Evolutionary conservation across 2,797 vertebrate genomes (phyloP).

Genomic region (Alauda arvensis): DNA sequence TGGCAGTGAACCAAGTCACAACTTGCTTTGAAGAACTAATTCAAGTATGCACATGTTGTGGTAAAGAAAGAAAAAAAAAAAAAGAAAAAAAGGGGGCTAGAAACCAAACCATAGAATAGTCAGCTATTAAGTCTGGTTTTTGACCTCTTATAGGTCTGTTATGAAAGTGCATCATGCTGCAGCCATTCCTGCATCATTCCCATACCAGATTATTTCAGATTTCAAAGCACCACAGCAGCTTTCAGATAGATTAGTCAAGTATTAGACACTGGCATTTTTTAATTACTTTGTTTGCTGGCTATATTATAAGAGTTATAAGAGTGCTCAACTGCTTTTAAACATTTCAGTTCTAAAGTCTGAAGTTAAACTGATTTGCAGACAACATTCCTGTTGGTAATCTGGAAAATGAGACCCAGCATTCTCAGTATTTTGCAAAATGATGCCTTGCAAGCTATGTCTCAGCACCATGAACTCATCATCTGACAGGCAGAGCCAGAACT

Average conservation of each 20-base stretch:
- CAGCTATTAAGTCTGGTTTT: neutral
- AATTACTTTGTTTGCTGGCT: neutral
- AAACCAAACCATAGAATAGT: neutral
- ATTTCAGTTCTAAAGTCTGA: neutral
- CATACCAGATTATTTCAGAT: neutral
- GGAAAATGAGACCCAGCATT: neutral
- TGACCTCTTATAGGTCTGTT: neutral
- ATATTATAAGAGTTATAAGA: neutral
- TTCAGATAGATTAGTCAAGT: neutral
- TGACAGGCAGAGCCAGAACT: neutral
- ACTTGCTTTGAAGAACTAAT: neutral
- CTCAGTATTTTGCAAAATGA: neutral
- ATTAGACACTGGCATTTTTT: neutral
- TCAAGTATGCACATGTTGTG: neutral
- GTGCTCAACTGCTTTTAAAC: neutral
- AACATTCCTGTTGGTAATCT: neutral
- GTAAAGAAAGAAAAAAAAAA: neutral
- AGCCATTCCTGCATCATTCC: neutral
- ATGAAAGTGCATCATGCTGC: neutral
- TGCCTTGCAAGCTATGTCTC: neutral
- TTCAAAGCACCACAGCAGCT: neutral
- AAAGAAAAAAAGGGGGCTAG: neutral
- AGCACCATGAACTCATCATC: neutral
- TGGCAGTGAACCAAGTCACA: neutral
- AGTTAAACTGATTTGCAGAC: neutral